Percentiles rank a stretch among this genome's conserved stretches.
phyloP scores from a whole-genome alignment of 2,888 invertebrate genomes.

The Sericinus montela region DNA sequence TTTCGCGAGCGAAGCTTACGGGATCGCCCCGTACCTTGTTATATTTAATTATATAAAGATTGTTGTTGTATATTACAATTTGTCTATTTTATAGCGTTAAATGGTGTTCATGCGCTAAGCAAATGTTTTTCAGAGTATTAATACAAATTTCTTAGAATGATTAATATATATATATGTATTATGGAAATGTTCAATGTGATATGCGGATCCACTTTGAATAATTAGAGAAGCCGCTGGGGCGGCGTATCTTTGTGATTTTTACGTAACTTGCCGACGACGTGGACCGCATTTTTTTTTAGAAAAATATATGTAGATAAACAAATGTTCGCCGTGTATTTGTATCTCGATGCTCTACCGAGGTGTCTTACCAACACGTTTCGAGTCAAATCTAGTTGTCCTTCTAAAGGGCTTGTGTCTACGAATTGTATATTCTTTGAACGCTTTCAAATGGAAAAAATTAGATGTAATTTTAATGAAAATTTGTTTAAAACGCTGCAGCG shows the following conservation, averaged over 20 bases:
- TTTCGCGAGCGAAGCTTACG: background rate
- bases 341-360: conserved; percentile 2
- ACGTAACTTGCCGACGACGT: background rate
- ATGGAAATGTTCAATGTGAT: conserved; percentile 13
- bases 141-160: conserved; percentile 10
- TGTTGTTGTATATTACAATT: conserved; percentile 19
- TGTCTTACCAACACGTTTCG: conserved; percentile 1
- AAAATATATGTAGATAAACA: conserved; percentile 15
- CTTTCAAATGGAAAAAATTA: background rate
- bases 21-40: conserved; percentile 4
- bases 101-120: conserved; percentile 1
- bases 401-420: conserved; percentile 9
- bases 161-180: background rate
- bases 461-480: background rate
- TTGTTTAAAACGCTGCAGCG: background rate
- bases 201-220: background rate
- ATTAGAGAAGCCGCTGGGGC: background rate
- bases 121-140: conserved; percentile 16
- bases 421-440: conserved; percentile 5
- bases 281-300: conserved; percentile 16
- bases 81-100: conserved; percentile 12
- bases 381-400: conserved; percentile 9
- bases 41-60: conserved; percentile 13
- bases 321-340: conserved; percentile 8
- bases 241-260: background rate